Evolutionary conservation across 2,888 invertebrate species (phyloP).

Genomic region (Malacosoma neustria): DNA sequence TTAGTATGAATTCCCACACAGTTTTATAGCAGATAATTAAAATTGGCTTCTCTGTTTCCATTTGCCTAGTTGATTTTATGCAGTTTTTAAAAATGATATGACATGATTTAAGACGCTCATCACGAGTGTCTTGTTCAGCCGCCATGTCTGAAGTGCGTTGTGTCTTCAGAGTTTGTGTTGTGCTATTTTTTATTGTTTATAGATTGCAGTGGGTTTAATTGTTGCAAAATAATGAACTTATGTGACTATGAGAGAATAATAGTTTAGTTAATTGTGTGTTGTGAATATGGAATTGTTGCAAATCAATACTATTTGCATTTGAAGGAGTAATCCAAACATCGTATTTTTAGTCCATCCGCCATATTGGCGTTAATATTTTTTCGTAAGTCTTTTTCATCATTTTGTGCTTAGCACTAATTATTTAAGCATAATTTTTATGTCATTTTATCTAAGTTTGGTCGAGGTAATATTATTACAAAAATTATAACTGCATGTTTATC

Average conservation of each 20-base stretch:
- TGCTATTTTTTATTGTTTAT: constrained; percentile 67
- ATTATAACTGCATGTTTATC: constrained; percentile 36
- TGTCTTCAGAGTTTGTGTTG: constrained; percentile 70
- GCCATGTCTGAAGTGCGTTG: constrained; percentile 74
- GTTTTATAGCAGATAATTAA: constrained; percentile 48
- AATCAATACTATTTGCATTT: constrained; percentile 58
- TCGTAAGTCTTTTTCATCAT: constrained; percentile 71
- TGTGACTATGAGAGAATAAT: constrained; percentile 44
- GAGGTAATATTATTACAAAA: neutral
- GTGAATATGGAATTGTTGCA: constrained; percentile 52
- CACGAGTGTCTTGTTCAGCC: constrained; percentile 55
- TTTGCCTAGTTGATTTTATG: constrained; percentile 44
- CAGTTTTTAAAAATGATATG: constrained; percentile 31
- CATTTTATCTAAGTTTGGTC: constrained; percentile 1
- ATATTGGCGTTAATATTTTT: constrained; percentile 79
- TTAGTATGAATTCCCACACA: constrained; percentile 45
- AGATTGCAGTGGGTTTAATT: constrained; percentile 59
- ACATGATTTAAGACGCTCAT: constrained; percentile 41
- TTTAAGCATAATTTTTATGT: constrained; percentile 47
- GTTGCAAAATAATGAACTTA: constrained; percentile 48
- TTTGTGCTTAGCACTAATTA: constrained; percentile 54
- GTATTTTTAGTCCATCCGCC: constrained; percentile 79
- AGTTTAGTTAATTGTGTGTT: constrained; percentile 53
- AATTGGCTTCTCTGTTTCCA: constrained; percentile 47
- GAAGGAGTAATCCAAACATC: constrained; percentile 66